phyloP scores from a whole-genome alignment of 2,888 invertebrate species.

The Allacma fusca region DNA sequence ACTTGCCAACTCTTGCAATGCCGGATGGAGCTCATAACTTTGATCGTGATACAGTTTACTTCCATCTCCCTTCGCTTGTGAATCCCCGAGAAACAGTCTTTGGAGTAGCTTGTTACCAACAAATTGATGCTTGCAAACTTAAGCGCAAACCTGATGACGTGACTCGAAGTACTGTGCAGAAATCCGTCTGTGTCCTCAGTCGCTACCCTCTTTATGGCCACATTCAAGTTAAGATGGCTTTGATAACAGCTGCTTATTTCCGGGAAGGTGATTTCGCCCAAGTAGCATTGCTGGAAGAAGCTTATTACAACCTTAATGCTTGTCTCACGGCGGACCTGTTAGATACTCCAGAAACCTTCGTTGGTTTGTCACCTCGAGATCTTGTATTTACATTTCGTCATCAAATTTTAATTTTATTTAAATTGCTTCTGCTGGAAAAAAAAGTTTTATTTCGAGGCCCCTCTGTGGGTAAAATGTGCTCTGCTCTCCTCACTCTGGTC shows the following conservation, averaged over 20 bases:
- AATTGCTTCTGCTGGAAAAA: constrained; percentile 86
- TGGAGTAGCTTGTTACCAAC: constrained; percentile 96
- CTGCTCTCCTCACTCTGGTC: constrained; percentile 83
- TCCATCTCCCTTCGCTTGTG: constrained; percentile 88
- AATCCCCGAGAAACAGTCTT: constrained; percentile 87
- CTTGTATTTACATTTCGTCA: constrained; percentile 87
- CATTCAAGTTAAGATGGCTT: constrained; percentile 78
- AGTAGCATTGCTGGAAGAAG: constrained; percentile 86
- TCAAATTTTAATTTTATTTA: constrained; percentile 90
- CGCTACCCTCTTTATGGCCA: constrained; percentile 91
- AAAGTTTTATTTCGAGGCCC: constrained; percentile 91
- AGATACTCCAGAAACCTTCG: constrained; percentile 71
- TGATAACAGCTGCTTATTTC: constrained; percentile 97
- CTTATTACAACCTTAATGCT: constrained; percentile 88
- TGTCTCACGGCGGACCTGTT: constrained; percentile 72
- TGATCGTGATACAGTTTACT: constrained; percentile 93
- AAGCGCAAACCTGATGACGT: constrained; percentile 92
- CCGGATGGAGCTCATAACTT: constrained; percentile 99
- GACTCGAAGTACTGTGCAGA: constrained; percentile 96
- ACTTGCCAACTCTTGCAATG: constrained; percentile 89
- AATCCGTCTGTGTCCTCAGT: constrained; percentile 95
- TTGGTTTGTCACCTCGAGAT: constrained; percentile 81
- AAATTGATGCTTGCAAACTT: constrained; percentile 94
- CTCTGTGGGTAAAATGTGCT: constrained; percentile 88
- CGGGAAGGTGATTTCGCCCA: constrained; percentile 92